Evolutionary conservation across 2,113 vertebrate species (phyloP), one percentile per base, ranked within the genome.

Genomic region (Emberiza fucata): DNA sequence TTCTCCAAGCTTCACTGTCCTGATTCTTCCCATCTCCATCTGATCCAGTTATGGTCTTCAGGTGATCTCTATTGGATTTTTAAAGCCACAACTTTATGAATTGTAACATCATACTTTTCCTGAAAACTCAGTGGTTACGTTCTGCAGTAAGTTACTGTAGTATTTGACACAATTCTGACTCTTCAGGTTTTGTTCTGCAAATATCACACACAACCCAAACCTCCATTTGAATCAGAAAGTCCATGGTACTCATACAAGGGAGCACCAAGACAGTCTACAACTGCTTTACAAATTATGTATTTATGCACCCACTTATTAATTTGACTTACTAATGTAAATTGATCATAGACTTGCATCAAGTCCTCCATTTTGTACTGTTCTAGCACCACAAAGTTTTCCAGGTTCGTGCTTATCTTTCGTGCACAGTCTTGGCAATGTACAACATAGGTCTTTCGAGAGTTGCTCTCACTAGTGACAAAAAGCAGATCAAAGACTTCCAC

Each of bases 351-450:
- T 97, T 99, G 99, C 98, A 99, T 99, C 95, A 99, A 98, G 97
- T 99, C 99, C 95, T 99, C 99, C 98, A 99, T 98, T 98, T 98
- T 98, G 98, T 99, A 99, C 98, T 99, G 99, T 98, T 99, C 99
- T 98, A 99, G 98, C 98, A 99, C 99, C 98, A 99, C 99, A 94
- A 99, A 99, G 98, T 98, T 98, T 94, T 99, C 99, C 97, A 99
- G 98, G 85, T 98, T 98, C 96, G 98, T 98, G 87, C 98, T 99
- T 98, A 98, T 99, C 98, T 99, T 99, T 84, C 99, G 97, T 92
- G 99, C 99, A 95, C 99, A 99, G 97, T 99, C 99, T 98, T 99
- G 99, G 98, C 99, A 99, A 98, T 99, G 99, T 86, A 99, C 99
- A 95, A 99, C 97, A 8, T 98, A 98, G 79, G 99, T 99, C 98